A percentile compares a stretch with the other conserved stretches of the same genome.
Conservation (phyloP, 2,113 vertebrate genomes). For the Hippopotamus amphibius region DNA sequence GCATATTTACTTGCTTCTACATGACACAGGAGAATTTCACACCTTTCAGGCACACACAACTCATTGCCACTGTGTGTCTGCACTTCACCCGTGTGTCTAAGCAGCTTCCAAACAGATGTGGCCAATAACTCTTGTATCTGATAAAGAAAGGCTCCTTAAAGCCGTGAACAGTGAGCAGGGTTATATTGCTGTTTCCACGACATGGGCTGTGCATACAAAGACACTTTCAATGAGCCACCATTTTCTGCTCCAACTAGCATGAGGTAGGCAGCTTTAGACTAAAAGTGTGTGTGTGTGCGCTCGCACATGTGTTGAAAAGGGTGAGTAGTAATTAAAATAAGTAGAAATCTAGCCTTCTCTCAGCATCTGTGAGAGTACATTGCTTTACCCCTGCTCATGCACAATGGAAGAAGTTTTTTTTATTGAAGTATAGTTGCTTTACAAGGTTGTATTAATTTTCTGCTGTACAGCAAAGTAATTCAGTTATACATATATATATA, state of each 20-base stretch:
- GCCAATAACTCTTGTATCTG: not conserved
- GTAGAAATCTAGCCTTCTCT: not conserved
- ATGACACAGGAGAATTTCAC: not conserved
- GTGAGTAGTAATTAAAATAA: conserved; percentile 26
- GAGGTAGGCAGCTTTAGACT: not conserved
- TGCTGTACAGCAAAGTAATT: not conserved
- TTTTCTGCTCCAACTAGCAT: not conserved
- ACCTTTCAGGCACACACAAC: not conserved
- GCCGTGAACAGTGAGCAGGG: not conserved
- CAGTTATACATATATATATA: not conserved
- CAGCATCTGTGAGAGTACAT: not conserved
- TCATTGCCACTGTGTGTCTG: not conserved
- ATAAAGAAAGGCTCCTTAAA: not conserved
- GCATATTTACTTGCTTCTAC: not conserved
- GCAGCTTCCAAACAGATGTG: not conserved
- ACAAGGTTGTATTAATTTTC: not conserved
- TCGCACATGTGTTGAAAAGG: not conserved
- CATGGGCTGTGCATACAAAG: not conserved
- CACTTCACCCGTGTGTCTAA: not conserved
- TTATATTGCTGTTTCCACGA: not conserved
- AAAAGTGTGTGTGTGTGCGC: not conserved
- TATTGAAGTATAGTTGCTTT: not conserved
- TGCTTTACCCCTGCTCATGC: not conserved
- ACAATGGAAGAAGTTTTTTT: not conserved
- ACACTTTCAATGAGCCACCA: not conserved